Evolutionary conservation across 2,888 invertebrate genomes (phyloP).

Genomic region (Hemistola chrysoprasaria): DNA sequence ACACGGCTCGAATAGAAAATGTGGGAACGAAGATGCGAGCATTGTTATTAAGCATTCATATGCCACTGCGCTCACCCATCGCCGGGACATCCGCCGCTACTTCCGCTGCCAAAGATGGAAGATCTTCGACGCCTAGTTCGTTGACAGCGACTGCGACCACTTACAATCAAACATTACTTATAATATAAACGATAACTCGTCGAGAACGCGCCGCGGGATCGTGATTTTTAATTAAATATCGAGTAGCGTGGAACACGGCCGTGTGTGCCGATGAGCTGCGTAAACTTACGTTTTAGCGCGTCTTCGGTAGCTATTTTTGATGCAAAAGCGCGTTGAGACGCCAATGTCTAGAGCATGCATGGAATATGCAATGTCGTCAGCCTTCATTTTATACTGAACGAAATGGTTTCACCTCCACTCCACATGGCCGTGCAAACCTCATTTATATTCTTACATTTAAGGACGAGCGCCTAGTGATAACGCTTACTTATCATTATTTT

Average conservation of each 20-base stretch:
- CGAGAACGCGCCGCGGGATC: conserved; percentile 26
- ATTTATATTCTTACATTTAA: conserved; percentile 22
- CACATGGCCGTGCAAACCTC: conserved; percentile 25
- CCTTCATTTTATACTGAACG: conserved; percentile 58
- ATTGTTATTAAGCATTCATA: conserved; percentile 78
- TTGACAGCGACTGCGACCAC: conserved; percentile 69
- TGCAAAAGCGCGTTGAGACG: conserved; percentile 77
- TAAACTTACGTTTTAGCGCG: conserved; percentile 73
- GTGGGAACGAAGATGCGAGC: conserved; percentile 65
- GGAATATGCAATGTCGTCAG: conserved; percentile 81
- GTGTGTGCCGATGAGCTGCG: conserved; percentile 63
- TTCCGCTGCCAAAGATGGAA: conserved; percentile 82
- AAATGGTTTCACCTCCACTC: conserved; percentile 38
- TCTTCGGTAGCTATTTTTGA: conserved; percentile 80
- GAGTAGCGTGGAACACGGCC: conserved; percentile 52
- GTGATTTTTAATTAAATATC: conserved; percentile 30
- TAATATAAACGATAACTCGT: conserved; percentile 37
- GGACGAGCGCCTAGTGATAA: conserved; percentile 7
- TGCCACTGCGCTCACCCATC: conserved; percentile 75
- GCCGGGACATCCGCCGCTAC: conserved; percentile 78
- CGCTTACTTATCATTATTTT: background rate
- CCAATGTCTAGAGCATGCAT: conserved; percentile 81
- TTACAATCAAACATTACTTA: conserved; percentile 48
- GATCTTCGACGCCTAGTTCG: conserved; percentile 72
- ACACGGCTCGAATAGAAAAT: conserved; percentile 77